Conservation (phyloP, 2,888 invertebrate species). For the Dasypogon diadema region DNA sequence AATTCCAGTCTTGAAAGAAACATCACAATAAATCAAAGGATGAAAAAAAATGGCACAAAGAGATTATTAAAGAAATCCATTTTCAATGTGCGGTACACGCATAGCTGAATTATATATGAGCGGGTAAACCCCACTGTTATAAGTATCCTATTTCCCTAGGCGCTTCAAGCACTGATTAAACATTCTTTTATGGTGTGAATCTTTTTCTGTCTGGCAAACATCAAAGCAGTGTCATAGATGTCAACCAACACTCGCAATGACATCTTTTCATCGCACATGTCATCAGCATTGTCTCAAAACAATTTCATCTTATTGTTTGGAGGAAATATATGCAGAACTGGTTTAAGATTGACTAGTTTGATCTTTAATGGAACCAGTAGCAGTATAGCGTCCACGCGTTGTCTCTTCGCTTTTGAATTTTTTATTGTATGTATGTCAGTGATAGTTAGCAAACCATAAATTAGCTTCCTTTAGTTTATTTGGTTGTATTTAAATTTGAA, state of each 20-base stretch:
- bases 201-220: background rate
- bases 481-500: no score
- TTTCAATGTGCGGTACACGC: constrained; percentile 14
- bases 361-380: constrained; percentile 2
- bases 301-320: constrained; percentile 7
- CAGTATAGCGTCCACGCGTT: background rate
- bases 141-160: background rate
- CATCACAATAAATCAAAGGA: constrained; percentile 39
- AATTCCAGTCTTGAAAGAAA: constrained; percentile 18
- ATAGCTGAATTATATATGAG: no score
- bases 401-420: background rate
- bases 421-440: background rate
- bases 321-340: constrained; percentile 4
- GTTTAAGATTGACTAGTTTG: background rate
- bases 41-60: background rate
- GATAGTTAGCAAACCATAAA: background rate
- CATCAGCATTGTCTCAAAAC: constrained; percentile 7
- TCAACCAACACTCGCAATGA: constrained; percentile 30
- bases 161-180: constrained; percentile 36
- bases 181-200: constrained; percentile 18
- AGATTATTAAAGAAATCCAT: constrained; percentile 8
- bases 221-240: constrained; percentile 26
- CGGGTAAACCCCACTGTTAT: background rate
- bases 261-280: background rate
- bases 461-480: background rate